Evolutionary conservation across 2,888 invertebrate genomes (phyloP), one percentile per base, ranked within the genome.

Genomic region (Xestia sexstrigata): DNA sequence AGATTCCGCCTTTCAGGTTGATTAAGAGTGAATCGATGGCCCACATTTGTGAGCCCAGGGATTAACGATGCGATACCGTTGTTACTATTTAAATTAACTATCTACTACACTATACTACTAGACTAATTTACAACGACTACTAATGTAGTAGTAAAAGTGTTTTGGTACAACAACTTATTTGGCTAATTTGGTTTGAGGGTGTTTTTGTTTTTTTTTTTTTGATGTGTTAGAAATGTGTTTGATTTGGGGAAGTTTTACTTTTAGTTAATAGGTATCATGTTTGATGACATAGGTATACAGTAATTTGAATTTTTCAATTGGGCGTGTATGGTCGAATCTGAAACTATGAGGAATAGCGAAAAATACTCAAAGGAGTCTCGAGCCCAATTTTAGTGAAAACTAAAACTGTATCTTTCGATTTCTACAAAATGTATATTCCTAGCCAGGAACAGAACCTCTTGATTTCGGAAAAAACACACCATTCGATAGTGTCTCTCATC

Each of bases 1-100:
- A 77, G 83, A 88, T 87, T 85, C 79, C 83, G 76, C 81, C 88
- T 88, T 88, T 84, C 85, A 82, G 77, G 71, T 83, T 87, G 82
- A 88, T 88, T 87, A 84, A 86, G 81, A 82, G 84, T 80, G 78
- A 83, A 85, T 86, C 84, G 84, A 84, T 88, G 81, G 78, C 79
- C 83, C 66, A 88, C 87, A 88, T 88, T 87, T 66, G 69, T 79
- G 65, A 67, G 60, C 47, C 35, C 6, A 69, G 42, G 73, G 67
- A 76, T 87, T 75, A 82, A 79, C 66, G 69, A 78, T 62, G 55
- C 76, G 77, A 87, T 78, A 72, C 70, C 58, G 81, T 71, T 86
- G 79, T 76, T 79, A 78, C 78, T 75, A 74, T 86, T 86, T 81
- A 76, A 79, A 83, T 86, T 74, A 84, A 79, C 69, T 77, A 74